Evolutionary conservation across 2,888 invertebrate species (phyloP), one percentile per base, ranked within the genome.

Genomic region (Plebejus melissa): DNA sequence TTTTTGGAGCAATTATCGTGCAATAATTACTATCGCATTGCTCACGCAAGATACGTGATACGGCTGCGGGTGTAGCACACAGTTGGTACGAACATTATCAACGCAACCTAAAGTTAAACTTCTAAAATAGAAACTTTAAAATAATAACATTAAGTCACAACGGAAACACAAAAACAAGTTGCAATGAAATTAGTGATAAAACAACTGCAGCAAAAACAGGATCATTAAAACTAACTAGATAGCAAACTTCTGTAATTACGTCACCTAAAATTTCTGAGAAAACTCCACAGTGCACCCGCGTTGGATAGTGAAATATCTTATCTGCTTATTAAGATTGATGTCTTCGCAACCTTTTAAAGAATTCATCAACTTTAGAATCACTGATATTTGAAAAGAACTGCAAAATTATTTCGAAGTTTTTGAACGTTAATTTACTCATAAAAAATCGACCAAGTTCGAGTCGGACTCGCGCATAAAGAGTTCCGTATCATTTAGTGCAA

Each of bases 131-230:
- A 69, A 75, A 69, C 46, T 69, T 69, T 32, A 36, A 32, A 32
- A 36, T 41, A 70, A 70, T 41, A 38, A 41, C 22, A 70, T 70
- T 41, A 70, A 70, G 41, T 41, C 41, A 70, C 41, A 70, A 41
- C 41, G 41, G 36, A 72, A 74, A 38, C 69, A 75, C 38, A 75
- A 76, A 75, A 77, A 77, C 57, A 74, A 76, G 46, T 76, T 54
- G 72, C 54, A 74, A 74, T 76, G 75, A 54, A 76, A 74, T 60
- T 58, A 38, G 75, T 6, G 69, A 77, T 75, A 74, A 76, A 77
- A 74, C 74, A 76, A 78, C 74, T 65, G 76, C 65, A 74, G 76
- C 77, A 76, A 78, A 78, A 79, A 78, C 79, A 79, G 76, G 65
- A 76, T 79, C 76, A 77, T 79, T 78, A 77, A 76, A 76, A 75